These are phyloP conservation scores for Thecophora atra DNA, from an alignment of 2,888 invertebrate genomes.

Conservation along the genomic window DNA sequence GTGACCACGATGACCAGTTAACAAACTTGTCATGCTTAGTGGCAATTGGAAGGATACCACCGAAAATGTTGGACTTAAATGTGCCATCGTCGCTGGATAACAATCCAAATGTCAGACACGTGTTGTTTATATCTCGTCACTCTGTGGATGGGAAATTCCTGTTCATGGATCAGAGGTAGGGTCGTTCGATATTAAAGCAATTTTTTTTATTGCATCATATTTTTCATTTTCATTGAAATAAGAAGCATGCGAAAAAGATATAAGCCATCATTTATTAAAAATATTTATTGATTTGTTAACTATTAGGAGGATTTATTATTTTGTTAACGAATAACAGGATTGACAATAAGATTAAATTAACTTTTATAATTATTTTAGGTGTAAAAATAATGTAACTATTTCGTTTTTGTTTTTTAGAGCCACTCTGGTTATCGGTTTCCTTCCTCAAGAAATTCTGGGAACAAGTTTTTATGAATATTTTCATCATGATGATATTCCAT, in stretches of 20 bases:
- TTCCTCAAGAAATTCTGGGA: slow-evolving; percentile 92
- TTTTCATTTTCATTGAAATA: too few relatives aligned
- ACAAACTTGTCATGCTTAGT: slow-evolving; percentile 87
- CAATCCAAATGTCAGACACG: slow-evolving; percentile 70
- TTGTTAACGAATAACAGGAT: too few relatives aligned
- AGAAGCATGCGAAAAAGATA: too few relatives aligned
- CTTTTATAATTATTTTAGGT: not conserved
- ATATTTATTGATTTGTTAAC: too few relatives aligned
- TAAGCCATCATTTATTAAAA: too few relatives aligned
- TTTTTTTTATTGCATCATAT: too few relatives aligned
- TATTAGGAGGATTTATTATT: too few relatives aligned
- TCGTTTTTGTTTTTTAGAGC: slow-evolving; percentile 71
- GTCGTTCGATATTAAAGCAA: not conserved
- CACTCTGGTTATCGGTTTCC: slow-evolving; percentile 86
- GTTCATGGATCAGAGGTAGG: slow-evolving; percentile 89
- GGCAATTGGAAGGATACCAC: slow-evolving; percentile 82
- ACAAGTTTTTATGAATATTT: slow-evolving; percentile 95
- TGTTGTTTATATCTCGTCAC: slow-evolving; percentile 85
- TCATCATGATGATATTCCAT: slow-evolving; percentile 80
- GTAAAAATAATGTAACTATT: too few relatives aligned
- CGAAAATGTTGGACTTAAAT: slow-evolving; percentile 68
- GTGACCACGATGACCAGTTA: slow-evolving; percentile 69
- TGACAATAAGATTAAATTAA: too few relatives aligned
- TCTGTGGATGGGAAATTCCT: slow-evolving; percentile 91
- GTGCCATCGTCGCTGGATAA: slow-evolving; percentile 66